Percentiles rank a stretch among this genome's conserved stretches.
Conservation (phyloP, 2,113 vertebrate genomes). For the Sander lucioperca region DNA sequence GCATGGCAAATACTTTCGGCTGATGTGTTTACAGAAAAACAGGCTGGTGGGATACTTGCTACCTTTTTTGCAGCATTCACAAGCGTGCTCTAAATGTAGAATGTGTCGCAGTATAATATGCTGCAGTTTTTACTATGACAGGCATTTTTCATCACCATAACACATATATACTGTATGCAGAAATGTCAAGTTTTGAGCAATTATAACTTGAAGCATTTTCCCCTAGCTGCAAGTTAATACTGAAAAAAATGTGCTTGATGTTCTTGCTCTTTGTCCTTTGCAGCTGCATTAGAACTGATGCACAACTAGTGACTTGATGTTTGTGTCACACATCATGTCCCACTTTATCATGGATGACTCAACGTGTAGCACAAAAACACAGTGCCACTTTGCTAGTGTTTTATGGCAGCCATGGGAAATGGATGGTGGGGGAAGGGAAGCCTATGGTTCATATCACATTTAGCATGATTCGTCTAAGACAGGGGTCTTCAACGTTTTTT, state of each 20-base stretch:
- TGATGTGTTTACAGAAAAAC: slow-evolving; percentile 60
- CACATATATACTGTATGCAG: background rate
- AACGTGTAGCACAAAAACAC: slow-evolving; percentile 12
- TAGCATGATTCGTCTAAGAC: background rate
- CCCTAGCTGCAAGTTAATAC: background rate
- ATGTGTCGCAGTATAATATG: slow-evolving; percentile 17
- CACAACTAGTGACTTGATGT: slow-evolving; percentile 12
- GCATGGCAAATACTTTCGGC: slow-evolving; percentile 56
- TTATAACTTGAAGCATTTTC: background rate
- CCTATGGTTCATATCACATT: background rate
- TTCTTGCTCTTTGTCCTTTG: slow-evolving; percentile 3
- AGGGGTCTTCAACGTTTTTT: no score
- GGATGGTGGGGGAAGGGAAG: background rate
- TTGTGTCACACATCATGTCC: slow-evolving; percentile 35
- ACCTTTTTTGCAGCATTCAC: slow-evolving; percentile 30
- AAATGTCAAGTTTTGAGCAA: background rate
- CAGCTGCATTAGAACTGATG: background rate
- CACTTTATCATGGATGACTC: slow-evolving; percentile 41
- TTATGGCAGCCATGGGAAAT: slow-evolving; percentile 2
- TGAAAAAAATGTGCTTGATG: background rate
- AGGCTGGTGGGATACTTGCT: slow-evolving; percentile 39
- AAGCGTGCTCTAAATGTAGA: slow-evolving; percentile 1
- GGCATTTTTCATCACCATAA: background rate
- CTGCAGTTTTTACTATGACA: background rate
- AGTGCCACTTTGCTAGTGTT: slow-evolving; percentile 4